Base-by-base conservation (phyloP, 1,140 invertebrate genomes). In the Drosophila cardini region DNA sequence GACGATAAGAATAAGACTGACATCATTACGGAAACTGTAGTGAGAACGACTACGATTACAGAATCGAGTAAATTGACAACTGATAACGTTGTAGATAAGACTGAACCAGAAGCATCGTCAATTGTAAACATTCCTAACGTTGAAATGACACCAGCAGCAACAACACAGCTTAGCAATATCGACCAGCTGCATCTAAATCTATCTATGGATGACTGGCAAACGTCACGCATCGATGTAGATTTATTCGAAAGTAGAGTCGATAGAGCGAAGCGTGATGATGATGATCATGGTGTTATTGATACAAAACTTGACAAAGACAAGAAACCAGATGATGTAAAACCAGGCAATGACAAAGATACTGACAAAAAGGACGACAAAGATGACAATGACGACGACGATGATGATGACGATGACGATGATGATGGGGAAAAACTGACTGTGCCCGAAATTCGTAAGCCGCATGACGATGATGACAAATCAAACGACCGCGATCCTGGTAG, bases 401-500 rank as follows among this genome's bases (percentile, higher is more conserved):
- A 67, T 80, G 93, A 93, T 50, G 90, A 64, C 9, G 86, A 90
- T 10, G 79, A 86, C 1, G 82, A 90, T 4, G 83, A 91, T 72
- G 89, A 92, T 65, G 70, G 67, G 48, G 73, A 83, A 78, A 80
- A 78, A 42, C 83, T 90, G 72, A 72, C 83, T 70, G 83, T 92
- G 65, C 81, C 91, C 53, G 86, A 93, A 70, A 83, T 92, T 75
- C 72, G 87, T 92, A 86, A 81, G 69, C 82, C 90, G 36, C 78
- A 90, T 30, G 91, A 92, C 40, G 92, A 93, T 68, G 92, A 93
- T 67, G 93, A 93, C 84, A 85, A 92, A 62, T 91, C 93, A 67
- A 92, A 94, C 83, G 94, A 95, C 74, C 93, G 94, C 78, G 95
- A 95, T 92, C 93, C 93, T 64, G 94, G 94, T 85, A 93, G 93